phyloP scores from a whole-genome alignment of 2,797 vertebrate species.

The Neosalanx taihuensis region DNA sequence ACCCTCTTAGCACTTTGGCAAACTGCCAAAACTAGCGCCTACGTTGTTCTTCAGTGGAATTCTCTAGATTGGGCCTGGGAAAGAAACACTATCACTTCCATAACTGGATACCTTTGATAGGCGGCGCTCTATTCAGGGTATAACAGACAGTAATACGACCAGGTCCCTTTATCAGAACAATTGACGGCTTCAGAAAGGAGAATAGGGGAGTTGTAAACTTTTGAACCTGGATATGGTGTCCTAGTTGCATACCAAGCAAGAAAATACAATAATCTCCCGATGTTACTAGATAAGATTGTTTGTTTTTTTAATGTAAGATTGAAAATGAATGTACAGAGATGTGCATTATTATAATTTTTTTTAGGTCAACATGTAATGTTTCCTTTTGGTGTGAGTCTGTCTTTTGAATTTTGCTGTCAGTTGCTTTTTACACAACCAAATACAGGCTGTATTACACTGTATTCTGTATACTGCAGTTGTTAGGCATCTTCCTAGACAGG shows the following conservation, averaged over 20 bases:
- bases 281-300: not conserved
- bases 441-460: too few species aligned
- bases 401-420: too few species aligned
- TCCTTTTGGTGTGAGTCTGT: too few species aligned
- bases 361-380: too few species aligned
- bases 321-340: not conserved
- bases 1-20: constrained; percentile 34
- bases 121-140: not conserved
- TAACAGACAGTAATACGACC: constrained; percentile 19
- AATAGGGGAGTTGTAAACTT: constrained; percentile 21
- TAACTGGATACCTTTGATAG: constrained; percentile 22
- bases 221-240: constrained; percentile 10
- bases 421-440: too few species aligned
- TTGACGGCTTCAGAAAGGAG: constrained; percentile 11
- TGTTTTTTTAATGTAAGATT: not conserved
- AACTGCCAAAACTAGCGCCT: constrained; percentile 13
- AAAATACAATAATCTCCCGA: not conserved
- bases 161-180: not conserved
- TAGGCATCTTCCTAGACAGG: too few species aligned
- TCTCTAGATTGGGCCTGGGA: constrained; percentile 6
- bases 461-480: too few species aligned
- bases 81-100: constrained; percentile 18
- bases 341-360: too few species aligned
- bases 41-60: not conserved
- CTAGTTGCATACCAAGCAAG: not conserved